Evolutionary conservation across 2,113 vertebrate genomes (phyloP).

Genomic region (Microcebus ravelobensis): DNA sequence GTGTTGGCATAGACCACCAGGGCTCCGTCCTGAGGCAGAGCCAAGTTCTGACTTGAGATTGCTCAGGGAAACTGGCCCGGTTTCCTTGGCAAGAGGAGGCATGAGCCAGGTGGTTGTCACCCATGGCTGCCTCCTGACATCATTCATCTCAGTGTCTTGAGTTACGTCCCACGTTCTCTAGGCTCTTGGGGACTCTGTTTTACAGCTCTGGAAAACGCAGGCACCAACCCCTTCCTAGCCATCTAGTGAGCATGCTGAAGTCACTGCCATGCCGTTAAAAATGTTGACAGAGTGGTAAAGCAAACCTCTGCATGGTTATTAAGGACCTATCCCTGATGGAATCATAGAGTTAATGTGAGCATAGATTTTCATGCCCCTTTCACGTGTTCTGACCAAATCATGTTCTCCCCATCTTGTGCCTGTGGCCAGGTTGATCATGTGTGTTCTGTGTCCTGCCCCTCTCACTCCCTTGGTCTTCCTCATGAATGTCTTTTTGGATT

Average conservation of each 20-base stretch:
- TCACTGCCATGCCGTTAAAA: rapidly evolving
- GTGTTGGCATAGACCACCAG: too few relatives aligned
- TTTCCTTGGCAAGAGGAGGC: neutral
- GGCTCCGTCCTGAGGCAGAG: too few relatives aligned
- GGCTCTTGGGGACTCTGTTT: neutral
- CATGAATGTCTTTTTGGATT: neutral
- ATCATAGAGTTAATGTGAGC: too few relatives aligned
- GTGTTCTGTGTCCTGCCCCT: neutral
- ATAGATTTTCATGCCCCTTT: neutral
- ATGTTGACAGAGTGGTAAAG: neutral
- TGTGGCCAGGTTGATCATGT: too few relatives aligned
- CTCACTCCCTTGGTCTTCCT: neutral
- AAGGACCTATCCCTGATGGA: neutral
- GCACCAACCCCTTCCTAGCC: neutral
- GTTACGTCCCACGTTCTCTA: rapidly evolving
- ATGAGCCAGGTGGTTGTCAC: neutral
- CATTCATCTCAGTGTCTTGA: neutral
- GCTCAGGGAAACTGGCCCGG: neutral
- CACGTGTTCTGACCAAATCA: neutral
- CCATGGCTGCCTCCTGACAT: neutral
- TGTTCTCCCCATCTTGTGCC: rapidly evolving
- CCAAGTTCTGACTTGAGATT: neutral
- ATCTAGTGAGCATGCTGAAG: neutral
- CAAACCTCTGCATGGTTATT: rapidly evolving
- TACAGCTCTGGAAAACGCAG: rapidly evolving